Conservation (phyloP, 1,140 invertebrate genomes). For the Alviniconcha marisindica region DNA sequence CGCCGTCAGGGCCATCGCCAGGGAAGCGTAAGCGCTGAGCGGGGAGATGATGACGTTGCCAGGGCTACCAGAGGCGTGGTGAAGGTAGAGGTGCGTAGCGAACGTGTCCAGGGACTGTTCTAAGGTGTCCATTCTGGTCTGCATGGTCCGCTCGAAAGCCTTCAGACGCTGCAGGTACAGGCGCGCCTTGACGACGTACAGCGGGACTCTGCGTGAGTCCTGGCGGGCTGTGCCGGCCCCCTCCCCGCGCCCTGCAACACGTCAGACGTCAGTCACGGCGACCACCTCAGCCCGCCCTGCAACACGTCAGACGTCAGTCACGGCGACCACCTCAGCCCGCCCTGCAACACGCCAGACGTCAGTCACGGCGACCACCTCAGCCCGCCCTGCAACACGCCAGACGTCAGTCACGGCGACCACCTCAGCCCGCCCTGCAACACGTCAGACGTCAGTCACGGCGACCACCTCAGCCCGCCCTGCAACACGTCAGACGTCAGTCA, state of each 20-base stretch:
- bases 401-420: too few species aligned
- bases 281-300: not conserved
- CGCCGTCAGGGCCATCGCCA: slow-evolving; percentile 28
- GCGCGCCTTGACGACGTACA: slow-evolving; percentile 13
- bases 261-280: not conserved
- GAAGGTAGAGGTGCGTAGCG: not conserved
- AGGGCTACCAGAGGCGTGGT: not conserved
- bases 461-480: too few species aligned
- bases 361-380: too few species aligned
- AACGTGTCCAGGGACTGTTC: not conserved
- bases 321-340: too few species aligned
- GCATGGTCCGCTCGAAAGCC: not conserved
- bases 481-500: too few species aligned
- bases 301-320: too few species aligned
- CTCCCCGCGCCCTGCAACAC: not conserved
- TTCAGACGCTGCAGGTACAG: slow-evolving; percentile 4
- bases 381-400: too few species aligned
- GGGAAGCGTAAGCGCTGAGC: slow-evolving; percentile 13
- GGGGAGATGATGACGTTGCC: slow-evolving; percentile 34
- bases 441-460: too few species aligned
- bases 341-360: too few species aligned
- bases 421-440: too few species aligned
- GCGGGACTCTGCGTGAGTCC: not conserved
- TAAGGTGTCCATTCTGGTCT: slow-evolving; percentile 4
- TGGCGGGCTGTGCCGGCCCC: not conserved